A percentile compares a stretch with the other conserved stretches of the same genome.
These are phyloP conservation scores for Neelides folsomi DNA, from an alignment of 2,888 invertebrate genomes.

Conservation along the genomic window DNA sequence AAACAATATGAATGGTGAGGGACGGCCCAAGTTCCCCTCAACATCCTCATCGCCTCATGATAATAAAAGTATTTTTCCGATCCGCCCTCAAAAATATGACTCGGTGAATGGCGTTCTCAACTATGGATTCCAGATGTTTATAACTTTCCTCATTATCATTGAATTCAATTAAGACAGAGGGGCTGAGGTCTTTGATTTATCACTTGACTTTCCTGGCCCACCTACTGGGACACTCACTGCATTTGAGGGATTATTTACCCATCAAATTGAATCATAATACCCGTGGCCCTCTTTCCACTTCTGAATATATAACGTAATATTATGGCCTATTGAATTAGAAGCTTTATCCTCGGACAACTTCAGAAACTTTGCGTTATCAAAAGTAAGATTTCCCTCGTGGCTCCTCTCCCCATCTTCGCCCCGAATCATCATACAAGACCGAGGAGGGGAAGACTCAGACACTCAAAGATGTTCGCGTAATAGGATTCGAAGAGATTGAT, in stretches of 20 bases:
- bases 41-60: background rate
- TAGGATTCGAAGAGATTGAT: too few relatives aligned
- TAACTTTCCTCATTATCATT: slow-evolving; percentile 12
- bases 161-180: slow-evolving; percentile 12
- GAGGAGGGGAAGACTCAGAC: too few relatives aligned
- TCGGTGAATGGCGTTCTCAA: too few relatives aligned
- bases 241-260: slow-evolving; percentile 14
- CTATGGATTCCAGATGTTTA: slow-evolving; percentile 1
- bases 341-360: too few relatives aligned
- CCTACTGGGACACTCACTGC: slow-evolving; percentile 10
- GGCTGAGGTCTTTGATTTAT: slow-evolving; percentile 10
- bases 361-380: too few relatives aligned
- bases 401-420: too few relatives aligned
- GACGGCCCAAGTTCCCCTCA: slow-evolving; percentile 3
- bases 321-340: too few relatives aligned
- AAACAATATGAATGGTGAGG: background rate
- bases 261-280: slow-evolving; percentile 12
- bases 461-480: too few relatives aligned
- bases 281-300: background rate
- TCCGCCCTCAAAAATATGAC: too few relatives aligned
- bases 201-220: slow-evolving; percentile 13
- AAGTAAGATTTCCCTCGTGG: too few relatives aligned
- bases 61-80: too few relatives aligned
- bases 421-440: too few relatives aligned
- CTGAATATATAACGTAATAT: background rate